Percentiles rank a stretch among this genome's conserved stretches.
Evolutionary conservation across 2,797 vertebrate genomes (phyloP).

Genomic region (Bradypodion pumilum): DNA sequence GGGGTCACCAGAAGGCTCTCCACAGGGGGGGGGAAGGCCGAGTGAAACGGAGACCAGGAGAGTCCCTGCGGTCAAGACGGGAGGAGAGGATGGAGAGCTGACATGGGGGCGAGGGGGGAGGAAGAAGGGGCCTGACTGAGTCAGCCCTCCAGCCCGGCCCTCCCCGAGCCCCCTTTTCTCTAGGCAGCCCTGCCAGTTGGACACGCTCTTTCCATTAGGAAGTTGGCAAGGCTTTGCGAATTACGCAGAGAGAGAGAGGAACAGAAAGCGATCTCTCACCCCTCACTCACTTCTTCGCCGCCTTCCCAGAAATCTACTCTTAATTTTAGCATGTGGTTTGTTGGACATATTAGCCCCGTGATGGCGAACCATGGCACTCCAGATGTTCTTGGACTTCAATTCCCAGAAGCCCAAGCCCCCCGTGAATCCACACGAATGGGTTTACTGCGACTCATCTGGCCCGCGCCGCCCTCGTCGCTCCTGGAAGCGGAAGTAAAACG

Average conservation of each 20-base stretch:
- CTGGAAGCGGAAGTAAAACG: too few species aligned
- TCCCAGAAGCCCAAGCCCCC: too few species aligned
- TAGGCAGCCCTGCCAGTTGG: neutral
- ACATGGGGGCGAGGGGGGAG: neutral
- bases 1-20: conserved; percentile 22
- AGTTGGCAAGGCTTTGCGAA: neutral
- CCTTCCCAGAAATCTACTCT: neutral
- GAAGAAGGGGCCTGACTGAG: neutral
- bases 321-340: neutral
- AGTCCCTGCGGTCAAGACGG: neutral
- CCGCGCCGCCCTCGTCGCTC: too few species aligned
- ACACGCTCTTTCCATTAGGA: conserved; percentile 29
- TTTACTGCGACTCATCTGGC: too few species aligned
- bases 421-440: too few species aligned
- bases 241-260: neutral
- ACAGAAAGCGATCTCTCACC: neutral
- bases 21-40: neutral
- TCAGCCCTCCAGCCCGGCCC: too few species aligned
- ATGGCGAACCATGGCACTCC: too few species aligned
- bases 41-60: neutral
- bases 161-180: neutral
- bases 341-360: neutral
- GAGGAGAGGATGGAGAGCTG: neutral
- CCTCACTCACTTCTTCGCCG: neutral
- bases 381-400: too few species aligned